phyloP scores from a whole-genome alignment of 1,140 invertebrate genomes.

The Oncopodura yosiiana region DNA sequence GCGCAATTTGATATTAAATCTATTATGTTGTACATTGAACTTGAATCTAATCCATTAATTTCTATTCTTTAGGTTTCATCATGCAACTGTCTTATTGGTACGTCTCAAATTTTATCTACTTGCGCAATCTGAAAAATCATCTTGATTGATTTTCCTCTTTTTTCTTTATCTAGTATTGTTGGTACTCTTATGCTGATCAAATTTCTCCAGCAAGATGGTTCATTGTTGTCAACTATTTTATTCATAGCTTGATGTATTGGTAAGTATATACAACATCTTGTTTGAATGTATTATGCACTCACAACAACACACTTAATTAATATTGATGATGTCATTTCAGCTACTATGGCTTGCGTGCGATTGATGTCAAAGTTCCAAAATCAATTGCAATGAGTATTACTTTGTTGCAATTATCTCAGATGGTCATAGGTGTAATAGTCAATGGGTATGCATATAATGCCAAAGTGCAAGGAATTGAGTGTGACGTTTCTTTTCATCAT shows the following conservation, averaged over 20 bases:
- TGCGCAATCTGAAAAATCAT: too few species aligned
- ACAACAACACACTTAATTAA: neutral
- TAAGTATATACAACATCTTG: constrained; percentile 71
- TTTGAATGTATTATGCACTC: constrained; percentile 37
- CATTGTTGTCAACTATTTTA: constrained; percentile 97
- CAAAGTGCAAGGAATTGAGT: constrained; percentile 49
- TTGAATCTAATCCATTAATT: neutral
- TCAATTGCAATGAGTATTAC: constrained; percentile 88
- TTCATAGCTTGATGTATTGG: constrained; percentile 99
- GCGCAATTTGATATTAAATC: too few species aligned
- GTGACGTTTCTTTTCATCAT: constrained; percentile 76
- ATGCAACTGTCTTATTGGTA: constrained; percentile 50
- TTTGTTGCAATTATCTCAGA: constrained; percentile 80
- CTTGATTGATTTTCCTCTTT: too few species aligned
- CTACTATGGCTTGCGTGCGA: constrained; percentile 84
- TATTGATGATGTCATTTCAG: too few species aligned
- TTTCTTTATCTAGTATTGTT: constrained; percentile 87
- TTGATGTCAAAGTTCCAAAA: constrained; percentile 73
- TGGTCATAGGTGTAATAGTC: constrained; percentile 88
- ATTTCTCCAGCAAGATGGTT: constrained; percentile 94
- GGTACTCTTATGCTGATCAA: constrained; percentile 95
- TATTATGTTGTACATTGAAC: neutral
- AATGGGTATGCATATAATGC: constrained; percentile 78
- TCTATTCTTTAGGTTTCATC: constrained; percentile 45
- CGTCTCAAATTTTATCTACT: too few species aligned